Conservation (phyloP, 2,113 vertebrate species). For the Tetrao urogallus region DNA sequence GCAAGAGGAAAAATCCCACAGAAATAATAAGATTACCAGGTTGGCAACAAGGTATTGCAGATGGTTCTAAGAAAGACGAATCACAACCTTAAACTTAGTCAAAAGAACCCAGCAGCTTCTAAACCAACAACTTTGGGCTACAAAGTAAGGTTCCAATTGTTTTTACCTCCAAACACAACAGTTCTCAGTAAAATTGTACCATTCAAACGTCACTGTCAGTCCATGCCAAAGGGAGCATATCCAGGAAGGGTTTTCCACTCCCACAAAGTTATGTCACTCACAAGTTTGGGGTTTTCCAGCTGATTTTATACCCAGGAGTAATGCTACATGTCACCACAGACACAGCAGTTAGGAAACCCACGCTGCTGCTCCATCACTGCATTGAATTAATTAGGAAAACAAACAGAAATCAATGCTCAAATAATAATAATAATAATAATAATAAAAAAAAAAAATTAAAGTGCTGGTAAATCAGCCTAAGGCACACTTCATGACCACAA, state of each 20-base stretch:
- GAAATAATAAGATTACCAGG: neutral
- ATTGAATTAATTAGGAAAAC: slow-evolving; percentile 19
- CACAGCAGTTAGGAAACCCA: neutral
- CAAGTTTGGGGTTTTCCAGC: neutral
- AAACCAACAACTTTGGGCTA: neutral
- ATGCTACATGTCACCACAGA: neutral
- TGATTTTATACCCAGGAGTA: neutral
- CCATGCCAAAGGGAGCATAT: neutral
- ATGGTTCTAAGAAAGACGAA: neutral
- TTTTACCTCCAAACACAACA: accelerated
- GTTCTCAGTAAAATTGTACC: neutral
- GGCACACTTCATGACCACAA: neutral
- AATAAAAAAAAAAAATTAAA: neutral
- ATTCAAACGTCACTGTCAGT: neutral
- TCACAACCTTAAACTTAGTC: neutral
- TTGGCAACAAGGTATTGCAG: neutral
- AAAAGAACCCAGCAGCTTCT: neutral
- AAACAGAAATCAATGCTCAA: slow-evolving; percentile 45
- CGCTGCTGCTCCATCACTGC: neutral
- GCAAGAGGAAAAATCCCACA: neutral
- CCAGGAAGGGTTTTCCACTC: neutral
- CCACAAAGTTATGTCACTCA: accelerated
- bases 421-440: neutral
- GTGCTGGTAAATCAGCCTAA: neutral
- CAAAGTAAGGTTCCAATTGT: neutral